Base-by-base conservation (phyloP, 2,888 invertebrate genomes). In the Melipona bicolor region DNA sequence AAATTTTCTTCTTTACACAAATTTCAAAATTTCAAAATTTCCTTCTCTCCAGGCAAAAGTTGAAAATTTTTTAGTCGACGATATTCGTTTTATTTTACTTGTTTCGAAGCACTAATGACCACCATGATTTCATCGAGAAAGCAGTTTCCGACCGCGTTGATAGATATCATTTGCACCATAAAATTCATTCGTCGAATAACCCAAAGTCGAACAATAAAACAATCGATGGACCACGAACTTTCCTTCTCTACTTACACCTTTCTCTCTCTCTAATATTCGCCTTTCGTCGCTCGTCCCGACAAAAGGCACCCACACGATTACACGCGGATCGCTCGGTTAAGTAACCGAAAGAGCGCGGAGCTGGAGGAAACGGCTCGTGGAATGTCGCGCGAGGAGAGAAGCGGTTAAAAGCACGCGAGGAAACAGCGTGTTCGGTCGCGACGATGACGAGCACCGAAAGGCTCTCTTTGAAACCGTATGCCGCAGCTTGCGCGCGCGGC, bases 381-480 rank as follows among this genome's bases (percentile, higher is more conserved):
- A 52, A 65, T 54, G 70, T 78, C 72, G 77, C 2, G 74, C 59
- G 56, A 15, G 56, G 19, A 19, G 73, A 54, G 54, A 43, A 9
- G 17, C 36, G 54, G 83, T 59, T 86, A 83, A 86, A 85, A 86
- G 85, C 79, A 71, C 76, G 81, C 43, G 43, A 43, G 9, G 32
- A 32, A 43, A 65, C 49, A 65, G 49, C 70, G 54, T 24, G 77
- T 43, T 56, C 69, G 56, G 36, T 65, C 72, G 73, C 69, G 72
- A 56, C 62, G 86, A 86, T 74, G 88, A 85, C 77, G 87, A 79
- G 81, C 74, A 83, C 49, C 68, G 88, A 84, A 87, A 87, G 85
- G 84, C 13, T 43, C 89, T 89, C 89, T 89, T 89, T 89, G 89
- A 89, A 85, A 88, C 89, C 83, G 71, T 87, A 86, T 73, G 74